Evolutionary conservation across 2,888 invertebrate genomes (phyloP).

Genomic region (Unio delphinus): DNA sequence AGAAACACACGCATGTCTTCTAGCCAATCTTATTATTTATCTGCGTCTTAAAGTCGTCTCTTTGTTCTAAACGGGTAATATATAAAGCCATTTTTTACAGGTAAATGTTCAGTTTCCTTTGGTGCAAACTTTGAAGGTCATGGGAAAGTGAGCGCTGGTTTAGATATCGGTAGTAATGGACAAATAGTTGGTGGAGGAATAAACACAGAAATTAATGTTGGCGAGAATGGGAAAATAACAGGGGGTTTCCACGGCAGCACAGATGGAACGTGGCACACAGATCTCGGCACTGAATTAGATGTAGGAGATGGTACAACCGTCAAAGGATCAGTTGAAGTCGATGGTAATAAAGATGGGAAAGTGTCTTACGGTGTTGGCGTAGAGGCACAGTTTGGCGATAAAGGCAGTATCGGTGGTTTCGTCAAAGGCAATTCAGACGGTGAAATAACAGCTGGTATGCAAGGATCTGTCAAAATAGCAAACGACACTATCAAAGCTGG

Average conservation of each 20-base stretch:
- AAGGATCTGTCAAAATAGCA: conserved; percentile 2
- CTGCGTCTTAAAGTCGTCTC: too few relatives aligned
- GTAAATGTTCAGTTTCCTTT: background rate
- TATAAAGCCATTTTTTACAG: background rate
- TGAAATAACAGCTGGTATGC: conserved; percentile 2
- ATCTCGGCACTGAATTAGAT: conserved; percentile 3
- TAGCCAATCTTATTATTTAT: too few relatives aligned
- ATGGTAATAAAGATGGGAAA: background rate
- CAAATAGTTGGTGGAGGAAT: conserved; percentile 1
- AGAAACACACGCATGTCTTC: too few relatives aligned
- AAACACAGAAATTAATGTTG: background rate
- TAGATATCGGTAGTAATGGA: conserved; percentile 2
- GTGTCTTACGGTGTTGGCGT: background rate
- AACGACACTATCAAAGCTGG: background rate
- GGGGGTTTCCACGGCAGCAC: background rate
- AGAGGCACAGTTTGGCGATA: conserved; percentile 1
- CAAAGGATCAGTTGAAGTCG: background rate
- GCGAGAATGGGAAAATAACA: background rate
- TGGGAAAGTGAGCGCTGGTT: conserved; percentile 1
- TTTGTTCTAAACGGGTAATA: background rate
- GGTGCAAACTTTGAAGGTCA: background rate
- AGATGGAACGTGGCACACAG: conserved; percentile 1
- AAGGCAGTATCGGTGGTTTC: conserved; percentile 5
- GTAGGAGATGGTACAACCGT: conserved; percentile 1
- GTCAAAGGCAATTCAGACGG: conserved; percentile 3